Evolutionary conservation across 53 echinoderm and acorn worm genomes (phyloP), one percentile per base, ranked within the genome.

Genomic region (Echinarachnius parma): DNA sequence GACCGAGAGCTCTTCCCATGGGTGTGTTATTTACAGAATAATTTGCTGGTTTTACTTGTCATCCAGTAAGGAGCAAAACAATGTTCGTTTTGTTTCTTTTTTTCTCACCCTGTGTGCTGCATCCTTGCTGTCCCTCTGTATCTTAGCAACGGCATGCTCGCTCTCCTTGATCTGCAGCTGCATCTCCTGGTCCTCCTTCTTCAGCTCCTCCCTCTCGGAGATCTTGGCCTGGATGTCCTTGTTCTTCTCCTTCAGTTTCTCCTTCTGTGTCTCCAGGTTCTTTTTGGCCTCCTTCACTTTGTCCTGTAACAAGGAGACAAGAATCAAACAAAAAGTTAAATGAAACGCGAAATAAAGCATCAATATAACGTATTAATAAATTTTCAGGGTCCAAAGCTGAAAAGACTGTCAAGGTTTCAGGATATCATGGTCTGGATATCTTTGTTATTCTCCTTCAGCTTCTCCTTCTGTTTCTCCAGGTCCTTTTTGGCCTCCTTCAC

Each of bases 121-220:
- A 54, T 96, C 96, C 31, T 87, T 87, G 81, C 90, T 87, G 25
- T 96, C 96, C 34, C 85, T 55, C 15, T 91, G 87, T 48, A 74
- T 76, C 60, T 91, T 96, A 33, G 64, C 61, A 39, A 80, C 82
- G 36, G 76, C 69, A 57, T 96, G 96, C n/a, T 96, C 96, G 27
- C 82, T 34, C 53, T 96, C 96, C 74, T 91, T 84, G 24, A 96
- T 87, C 77, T 91, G 74, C 19, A 96, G 79, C 77, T 96, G 90
- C 8, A 60, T 87, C 49, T 91, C 88, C 26, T 96, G 91, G 61
- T 96, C 91, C 55, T 91, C 87, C 60, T 87, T 84, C 46, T 52
- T 70, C 19, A 96, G 77, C 5, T 62, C 65, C 34, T 82, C 81
- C 63, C 79, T 83, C 75, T 91, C 85, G 35, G 57, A 80, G 20